A percentile compares a stretch with the other conserved stretches of the same genome.
Evolutionary conservation across 2,797 vertebrate species (phyloP).

Genomic region (Tenualosa thibaudeaui): DNA sequence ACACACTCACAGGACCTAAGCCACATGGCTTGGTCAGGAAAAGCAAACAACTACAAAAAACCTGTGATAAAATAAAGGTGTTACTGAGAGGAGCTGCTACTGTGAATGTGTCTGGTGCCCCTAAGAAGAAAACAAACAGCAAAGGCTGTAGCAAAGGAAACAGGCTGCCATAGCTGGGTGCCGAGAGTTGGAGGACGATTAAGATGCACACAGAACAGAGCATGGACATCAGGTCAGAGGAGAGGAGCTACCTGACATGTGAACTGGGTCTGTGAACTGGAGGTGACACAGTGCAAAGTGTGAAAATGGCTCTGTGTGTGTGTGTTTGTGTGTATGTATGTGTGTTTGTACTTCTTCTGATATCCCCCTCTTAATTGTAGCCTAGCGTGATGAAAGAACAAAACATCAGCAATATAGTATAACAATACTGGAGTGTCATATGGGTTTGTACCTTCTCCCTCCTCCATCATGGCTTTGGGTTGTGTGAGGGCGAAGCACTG

Average conservation of each 20-base stretch:
- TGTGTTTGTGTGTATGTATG: constrained; percentile 6
- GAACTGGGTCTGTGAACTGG: background rate
- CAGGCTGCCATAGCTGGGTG: background rate
- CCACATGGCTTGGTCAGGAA: background rate
- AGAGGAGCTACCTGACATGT: background rate
- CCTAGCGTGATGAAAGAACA: background rate
- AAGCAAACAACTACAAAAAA: background rate
- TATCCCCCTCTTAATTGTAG: background rate
- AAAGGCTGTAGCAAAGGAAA: background rate
- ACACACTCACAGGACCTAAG: background rate
- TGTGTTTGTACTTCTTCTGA: background rate
- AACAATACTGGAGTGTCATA: no score
- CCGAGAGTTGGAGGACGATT: background rate
- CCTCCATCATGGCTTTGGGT: constrained; percentile 96
- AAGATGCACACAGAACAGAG: background rate
- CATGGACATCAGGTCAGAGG: background rate
- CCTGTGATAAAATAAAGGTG: background rate
- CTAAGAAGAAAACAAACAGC: background rate
- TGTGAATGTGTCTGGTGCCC: background rate
- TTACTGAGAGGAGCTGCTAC: background rate
- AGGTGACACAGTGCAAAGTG: background rate
- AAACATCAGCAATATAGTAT: background rate
- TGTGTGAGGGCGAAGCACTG: constrained; percentile 98
- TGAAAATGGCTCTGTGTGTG: background rate
- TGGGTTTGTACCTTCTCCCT: constrained; percentile 86